phyloP scores from a whole-genome alignment of 2,888 invertebrate species.

The Aleiodes alternator region DNA sequence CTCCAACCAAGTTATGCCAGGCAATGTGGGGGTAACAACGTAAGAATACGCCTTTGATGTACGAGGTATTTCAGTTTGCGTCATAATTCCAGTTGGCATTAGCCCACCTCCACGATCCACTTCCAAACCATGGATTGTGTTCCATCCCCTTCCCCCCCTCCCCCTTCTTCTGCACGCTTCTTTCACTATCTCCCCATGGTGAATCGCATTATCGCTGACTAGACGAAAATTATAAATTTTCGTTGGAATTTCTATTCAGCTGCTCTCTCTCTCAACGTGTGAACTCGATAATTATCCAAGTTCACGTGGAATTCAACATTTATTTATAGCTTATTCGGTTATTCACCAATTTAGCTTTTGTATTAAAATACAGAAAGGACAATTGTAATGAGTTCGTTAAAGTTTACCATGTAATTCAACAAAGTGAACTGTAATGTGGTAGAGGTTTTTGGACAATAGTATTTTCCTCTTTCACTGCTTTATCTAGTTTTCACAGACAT shows the following conservation, averaged over 20 bases:
- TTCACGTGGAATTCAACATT: conserved; percentile 8
- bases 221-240: conserved; percentile 31
- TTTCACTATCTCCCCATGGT: not conserved
- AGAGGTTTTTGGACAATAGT: not conserved
- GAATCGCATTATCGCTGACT: conserved; percentile 21
- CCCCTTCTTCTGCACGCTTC: no score
- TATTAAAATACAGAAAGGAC: conserved; percentile 19
- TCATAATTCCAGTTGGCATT: conserved; percentile 27
- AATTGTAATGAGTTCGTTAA: conserved; percentile 39
- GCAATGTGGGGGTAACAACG: conserved; percentile 47
- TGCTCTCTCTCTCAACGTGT: not conserved
- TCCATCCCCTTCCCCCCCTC: not conserved
- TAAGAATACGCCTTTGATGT: conserved; percentile 71
- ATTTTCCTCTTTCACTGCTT: conserved; percentile 20
- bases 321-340: conserved; percentile 26
- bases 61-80: conserved; percentile 67
- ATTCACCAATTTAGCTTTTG: conserved; percentile 22
- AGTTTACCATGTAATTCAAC: conserved; percentile 21
- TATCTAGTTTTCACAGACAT: conserved; percentile 26
- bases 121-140: not conserved
- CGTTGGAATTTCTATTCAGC: conserved; percentile 22
- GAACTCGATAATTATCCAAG: conserved; percentile 34
- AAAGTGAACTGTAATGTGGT: conserved; percentile 5
- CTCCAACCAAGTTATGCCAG: conserved; percentile 44
- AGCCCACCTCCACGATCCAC: not conserved